These are phyloP conservation scores for Eonycteris spelaea DNA, from an alignment of 2,113 vertebrate genomes.

Conservation along the genomic window DNA sequence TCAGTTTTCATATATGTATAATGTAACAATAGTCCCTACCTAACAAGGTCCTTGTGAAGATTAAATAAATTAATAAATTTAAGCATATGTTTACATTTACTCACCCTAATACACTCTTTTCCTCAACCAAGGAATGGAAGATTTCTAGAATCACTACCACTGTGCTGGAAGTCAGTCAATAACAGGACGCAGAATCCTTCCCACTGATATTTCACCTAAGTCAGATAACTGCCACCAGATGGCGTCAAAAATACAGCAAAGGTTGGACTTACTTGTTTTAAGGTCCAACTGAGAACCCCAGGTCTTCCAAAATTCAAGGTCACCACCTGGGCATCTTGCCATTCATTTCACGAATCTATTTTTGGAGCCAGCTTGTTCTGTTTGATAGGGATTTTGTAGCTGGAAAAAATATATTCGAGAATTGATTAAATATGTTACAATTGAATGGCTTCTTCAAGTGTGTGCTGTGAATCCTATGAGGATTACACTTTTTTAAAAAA, in stretches of 20 bases:
- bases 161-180: not conserved
- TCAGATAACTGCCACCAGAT: not conserved
- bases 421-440: not conserved
- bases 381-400: not conserved
- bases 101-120: not conserved
- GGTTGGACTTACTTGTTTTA: not conserved
- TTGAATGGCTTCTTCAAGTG: not conserved
- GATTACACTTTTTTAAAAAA: not conserved
- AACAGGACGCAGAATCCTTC: not conserved
- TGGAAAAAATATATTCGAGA: not conserved
- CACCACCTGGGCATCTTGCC: no score
- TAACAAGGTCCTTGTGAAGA: not conserved
- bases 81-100: not conserved
- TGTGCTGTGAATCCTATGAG: not conserved
- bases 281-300: not conserved
- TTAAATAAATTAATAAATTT: not conserved
- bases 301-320: not conserved
- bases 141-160: not conserved
- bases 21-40: not conserved
- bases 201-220: not conserved
- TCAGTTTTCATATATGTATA: not conserved
- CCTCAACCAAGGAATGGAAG: not conserved
- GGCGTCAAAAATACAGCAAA: not conserved
- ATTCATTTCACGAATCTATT: not conserved
- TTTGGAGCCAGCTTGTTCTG: not conserved